phyloP scores from a whole-genome alignment of 2,797 vertebrate species.

The Merluccius polli region DNA sequence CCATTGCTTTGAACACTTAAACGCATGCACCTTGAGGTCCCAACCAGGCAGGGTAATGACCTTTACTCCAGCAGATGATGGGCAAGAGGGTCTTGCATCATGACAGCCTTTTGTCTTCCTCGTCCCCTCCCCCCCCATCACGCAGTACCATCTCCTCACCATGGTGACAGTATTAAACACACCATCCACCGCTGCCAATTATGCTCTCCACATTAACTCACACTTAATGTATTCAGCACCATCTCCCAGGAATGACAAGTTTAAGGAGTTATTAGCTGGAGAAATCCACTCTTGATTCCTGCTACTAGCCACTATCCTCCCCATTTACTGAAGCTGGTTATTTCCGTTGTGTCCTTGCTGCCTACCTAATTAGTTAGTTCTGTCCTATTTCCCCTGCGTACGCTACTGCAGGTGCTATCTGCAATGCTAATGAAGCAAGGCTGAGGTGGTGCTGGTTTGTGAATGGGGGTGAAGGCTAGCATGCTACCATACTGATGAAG shows the following conservation, averaged over 20 bases:
- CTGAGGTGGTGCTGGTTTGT: constrained; percentile 61
- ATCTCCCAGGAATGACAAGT: constrained; percentile 44
- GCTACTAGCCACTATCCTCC: constrained; percentile 49
- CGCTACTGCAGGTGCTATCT: constrained; percentile 66
- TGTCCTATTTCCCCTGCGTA: constrained; percentile 63
- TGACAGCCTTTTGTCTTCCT: constrained; percentile 42
- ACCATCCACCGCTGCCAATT: constrained; percentile 12
- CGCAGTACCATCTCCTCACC: constrained; percentile 32
- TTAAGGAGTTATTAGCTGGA: constrained; percentile 52
- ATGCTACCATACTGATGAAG: constrained; percentile 61
- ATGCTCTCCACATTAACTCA: constrained; percentile 13
- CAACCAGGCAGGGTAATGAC: constrained; percentile 35
- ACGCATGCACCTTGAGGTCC: constrained; percentile 43
- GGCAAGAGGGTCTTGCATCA: constrained; percentile 47
- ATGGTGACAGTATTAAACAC: not conserved
- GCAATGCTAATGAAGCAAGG: constrained; percentile 69
- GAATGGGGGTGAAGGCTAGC: constrained; percentile 40
- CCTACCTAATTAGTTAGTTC: constrained; percentile 67
- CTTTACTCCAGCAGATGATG: constrained; percentile 51
- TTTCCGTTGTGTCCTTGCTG: constrained; percentile 45
- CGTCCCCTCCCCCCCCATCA: constrained; percentile 51
- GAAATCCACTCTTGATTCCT: constrained; percentile 42
- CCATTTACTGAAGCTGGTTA: constrained; percentile 52
- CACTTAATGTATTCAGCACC: constrained; percentile 35
- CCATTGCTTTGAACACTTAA: constrained; percentile 47